Percentiles rank a stretch among this genome's conserved stretches.
These are phyloP conservation scores for Saguinus midas DNA, from an alignment of 2,113 vertebrate species.

Conservation along the genomic window DNA sequence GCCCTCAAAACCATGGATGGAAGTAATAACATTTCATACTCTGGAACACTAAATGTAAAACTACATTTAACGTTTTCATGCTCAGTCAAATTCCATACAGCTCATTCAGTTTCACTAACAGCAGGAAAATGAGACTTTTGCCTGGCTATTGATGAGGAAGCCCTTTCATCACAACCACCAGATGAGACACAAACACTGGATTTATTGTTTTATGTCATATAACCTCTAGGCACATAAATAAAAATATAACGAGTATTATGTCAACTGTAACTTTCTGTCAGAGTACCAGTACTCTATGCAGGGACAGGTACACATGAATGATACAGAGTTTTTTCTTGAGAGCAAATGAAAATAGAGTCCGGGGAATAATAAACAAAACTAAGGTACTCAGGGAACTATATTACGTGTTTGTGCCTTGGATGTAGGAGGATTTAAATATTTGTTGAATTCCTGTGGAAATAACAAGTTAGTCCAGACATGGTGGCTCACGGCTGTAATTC, in stretches of 20 bases:
- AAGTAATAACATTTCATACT: not conserved
- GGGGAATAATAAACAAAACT: not conserved
- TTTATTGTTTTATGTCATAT: not conserved
- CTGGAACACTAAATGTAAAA: not conserved
- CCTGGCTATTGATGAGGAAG: not conserved
- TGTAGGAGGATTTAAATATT: not conserved
- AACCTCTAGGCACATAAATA: not conserved
- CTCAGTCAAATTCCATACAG: not conserved
- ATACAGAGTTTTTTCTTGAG: not conserved
- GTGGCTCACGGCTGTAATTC: not conserved
- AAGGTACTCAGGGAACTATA: not conserved
- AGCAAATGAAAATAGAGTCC: not conserved
- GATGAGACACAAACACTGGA: not conserved
- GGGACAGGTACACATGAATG: not conserved
- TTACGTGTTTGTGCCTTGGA: not conserved
- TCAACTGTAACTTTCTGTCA: not conserved
- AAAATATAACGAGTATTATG: not conserved
- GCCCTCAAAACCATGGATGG: not conserved
- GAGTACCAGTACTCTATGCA: not conserved
- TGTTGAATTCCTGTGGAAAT: not conserved
- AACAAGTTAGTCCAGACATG: not conserved
- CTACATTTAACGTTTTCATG: not conserved
- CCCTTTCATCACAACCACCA: not conserved
- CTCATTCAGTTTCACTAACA: not conserved
- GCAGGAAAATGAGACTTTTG: not conserved